Percentiles rank a stretch among this genome's conserved stretches.
Evolutionary conservation across 2,888 invertebrate species (phyloP).

Genomic region (Agonopterix arenella): DNA sequence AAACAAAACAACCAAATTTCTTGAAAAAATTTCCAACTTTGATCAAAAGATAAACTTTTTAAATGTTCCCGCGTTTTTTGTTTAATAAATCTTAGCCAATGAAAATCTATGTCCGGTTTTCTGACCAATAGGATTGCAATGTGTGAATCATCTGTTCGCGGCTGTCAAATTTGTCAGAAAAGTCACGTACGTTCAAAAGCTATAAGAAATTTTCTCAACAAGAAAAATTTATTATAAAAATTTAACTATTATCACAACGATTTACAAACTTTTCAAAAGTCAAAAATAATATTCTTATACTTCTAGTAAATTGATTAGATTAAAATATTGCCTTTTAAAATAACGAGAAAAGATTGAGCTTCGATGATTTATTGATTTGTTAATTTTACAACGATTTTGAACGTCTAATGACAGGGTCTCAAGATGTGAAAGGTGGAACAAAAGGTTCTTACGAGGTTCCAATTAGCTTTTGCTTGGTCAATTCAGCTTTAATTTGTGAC

Average conservation of each 20-base stretch:
- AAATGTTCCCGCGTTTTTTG: conserved; percentile 15
- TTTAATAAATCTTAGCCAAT: not conserved
- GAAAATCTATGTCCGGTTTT: not conserved
- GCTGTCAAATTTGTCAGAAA: conserved; percentile 18
- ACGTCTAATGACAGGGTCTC: not conserved
- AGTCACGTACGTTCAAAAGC: not conserved
- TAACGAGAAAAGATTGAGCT: no score
- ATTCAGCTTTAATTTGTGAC: conserved; percentile 23
- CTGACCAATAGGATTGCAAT: conserved; percentile 23
- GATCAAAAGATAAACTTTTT: conserved; percentile 4
- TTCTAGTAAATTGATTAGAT: no score
- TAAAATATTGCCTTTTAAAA: no score
- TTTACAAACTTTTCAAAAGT: no score
- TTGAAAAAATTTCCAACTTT: no score
- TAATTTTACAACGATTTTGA: not conserved
- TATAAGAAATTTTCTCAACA: conserved; percentile 6
- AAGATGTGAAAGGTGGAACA: conserved; percentile 45
- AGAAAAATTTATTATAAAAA: conserved; percentile 46
- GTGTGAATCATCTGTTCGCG: conserved; percentile 31
- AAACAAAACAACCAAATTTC: no score
- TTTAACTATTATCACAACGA: conserved; percentile 6
- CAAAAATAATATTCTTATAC: no score
- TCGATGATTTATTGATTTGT: no score
- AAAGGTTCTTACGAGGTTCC: conserved; percentile 33
- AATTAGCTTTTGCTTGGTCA: conserved; percentile 45